Evolutionary conservation across 2,888 invertebrate species (phyloP), one percentile per base, ranked within the genome.

Genomic region (Campoplex nolae): DNA sequence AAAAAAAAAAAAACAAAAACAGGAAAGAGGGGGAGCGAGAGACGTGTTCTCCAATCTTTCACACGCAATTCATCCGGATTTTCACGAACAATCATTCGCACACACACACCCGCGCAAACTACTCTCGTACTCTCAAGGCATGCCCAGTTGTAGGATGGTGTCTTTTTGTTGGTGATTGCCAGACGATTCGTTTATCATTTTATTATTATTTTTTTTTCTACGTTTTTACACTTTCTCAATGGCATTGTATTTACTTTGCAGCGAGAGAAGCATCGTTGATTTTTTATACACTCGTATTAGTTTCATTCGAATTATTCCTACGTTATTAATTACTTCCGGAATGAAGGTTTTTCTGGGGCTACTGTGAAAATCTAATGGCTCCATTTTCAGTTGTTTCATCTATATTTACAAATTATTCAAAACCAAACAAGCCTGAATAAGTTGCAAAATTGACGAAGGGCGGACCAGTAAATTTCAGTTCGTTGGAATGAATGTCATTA

Each of bases 71-170:
- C 77, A 75, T 54, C 68, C 71, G n/a, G 58, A 58, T 78, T 67
- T 76, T 56, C 71, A 28, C 48, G 16, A 11, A 28, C 32, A 48
- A 23, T 45, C 70, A 71, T 28, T 77, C 83, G 88, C 74, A 86
- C 87, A 85, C 87, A 85, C 83, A 85, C 89, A 90, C 89, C 89
- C 90, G 91, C 91, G 89, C 93, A 92, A 88, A 88, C 92, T 92
- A 92, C 94, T 93, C 94, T 94, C 94, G 94, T 94, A 93, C 93
- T 93, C 93, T 94, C 93, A 93, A 93, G 94, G 93, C 94, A 94
- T 94, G 94, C 93, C 94, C 93, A 91, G 94, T 94, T 94, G 94
- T 93, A 94, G 94, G 94, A 94, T 93, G 91, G 92, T 93, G 91
- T 92, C 90, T 92, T 88, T 79, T 88, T 88, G 90, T 90, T 78